phyloP scores from a whole-genome alignment of 2,797 vertebrate species.

The Silurus aristotelis region DNA sequence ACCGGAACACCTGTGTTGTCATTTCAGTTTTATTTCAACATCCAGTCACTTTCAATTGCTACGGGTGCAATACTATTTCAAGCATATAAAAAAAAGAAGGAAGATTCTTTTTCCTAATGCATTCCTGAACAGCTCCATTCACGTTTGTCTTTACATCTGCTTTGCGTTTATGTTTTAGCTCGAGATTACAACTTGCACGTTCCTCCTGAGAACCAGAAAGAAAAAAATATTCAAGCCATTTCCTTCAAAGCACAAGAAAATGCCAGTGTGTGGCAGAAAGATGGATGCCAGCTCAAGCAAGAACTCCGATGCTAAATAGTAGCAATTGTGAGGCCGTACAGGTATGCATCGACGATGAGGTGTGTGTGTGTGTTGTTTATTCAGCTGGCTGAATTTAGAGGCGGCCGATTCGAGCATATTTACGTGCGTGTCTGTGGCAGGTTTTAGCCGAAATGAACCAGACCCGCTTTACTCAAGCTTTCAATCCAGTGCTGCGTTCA shows the following conservation, averaged over 20 bases:
- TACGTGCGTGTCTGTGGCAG: conserved; percentile 62
- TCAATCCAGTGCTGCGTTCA: neutral
- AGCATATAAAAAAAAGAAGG: neutral
- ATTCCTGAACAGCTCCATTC: neutral
- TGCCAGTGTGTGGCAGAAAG: conserved; percentile 32
- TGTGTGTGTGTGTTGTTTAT: conserved; percentile 64
- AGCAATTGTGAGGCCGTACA: conserved; percentile 31
- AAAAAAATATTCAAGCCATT: conserved; percentile 37
- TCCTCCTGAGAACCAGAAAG: conserved; percentile 10
- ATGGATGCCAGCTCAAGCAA: conserved; percentile 11
- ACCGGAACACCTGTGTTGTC: neutral
- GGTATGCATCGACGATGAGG: conserved; percentile 43
- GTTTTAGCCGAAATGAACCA: conserved; percentile 41
- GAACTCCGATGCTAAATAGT: conserved; percentile 23
- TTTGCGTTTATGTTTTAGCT: neutral
- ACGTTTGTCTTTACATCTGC: neutral
- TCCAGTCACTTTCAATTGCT: neutral
- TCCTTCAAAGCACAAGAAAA: conserved; percentile 42
- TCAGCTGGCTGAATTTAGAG: conserved; percentile 79
- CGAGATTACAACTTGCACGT: conserved; percentile 7
- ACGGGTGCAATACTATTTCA: neutral
- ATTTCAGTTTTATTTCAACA: conserved; percentile 25
- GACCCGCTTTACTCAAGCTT: neutral
- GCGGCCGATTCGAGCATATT: conserved; percentile 71
- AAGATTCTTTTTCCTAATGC: neutral